Evolutionary conservation across 2,113 vertebrate genomes (phyloP).

Genomic region (Crotalus helleri): DNA sequence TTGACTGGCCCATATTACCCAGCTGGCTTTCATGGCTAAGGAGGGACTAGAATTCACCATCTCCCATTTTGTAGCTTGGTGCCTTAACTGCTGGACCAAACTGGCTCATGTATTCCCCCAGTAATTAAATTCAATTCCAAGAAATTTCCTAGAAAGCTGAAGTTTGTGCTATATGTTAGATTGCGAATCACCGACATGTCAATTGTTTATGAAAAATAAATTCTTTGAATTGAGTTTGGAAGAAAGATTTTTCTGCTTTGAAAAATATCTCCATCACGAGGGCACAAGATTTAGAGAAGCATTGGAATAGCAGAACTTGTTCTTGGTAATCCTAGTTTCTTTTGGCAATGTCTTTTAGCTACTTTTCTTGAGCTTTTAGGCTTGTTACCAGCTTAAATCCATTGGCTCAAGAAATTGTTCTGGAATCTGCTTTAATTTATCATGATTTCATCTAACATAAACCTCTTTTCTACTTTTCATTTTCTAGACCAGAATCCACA

Average conservation of each 20-base stretch:
- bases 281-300: not conserved
- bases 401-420: not conserved
- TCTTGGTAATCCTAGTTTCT: not conserved
- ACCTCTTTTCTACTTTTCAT: not conserved
- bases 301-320: not conserved
- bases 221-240: not conserved
- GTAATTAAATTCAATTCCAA: not conserved
- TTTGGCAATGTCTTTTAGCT: not conserved
- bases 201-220: not conserved
- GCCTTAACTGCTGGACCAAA: too few relatives aligned
- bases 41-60: not conserved
- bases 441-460: not conserved
- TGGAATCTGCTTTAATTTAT: not conserved
- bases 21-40: not conserved
- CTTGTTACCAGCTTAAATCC: not conserved
- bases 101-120: not conserved
- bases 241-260: not conserved
- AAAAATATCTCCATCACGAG: not conserved
- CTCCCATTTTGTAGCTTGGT: not conserved
- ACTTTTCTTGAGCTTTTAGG: not conserved
- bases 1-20: too few relatives aligned
- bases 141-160: not conserved
- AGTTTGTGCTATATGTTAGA: not conserved
- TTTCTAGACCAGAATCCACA: not conserved
- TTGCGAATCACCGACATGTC: not conserved